Evolutionary conservation across 2,797 vertebrate species (phyloP).

Genomic region (Tympanoctomys barrerae): DNA sequence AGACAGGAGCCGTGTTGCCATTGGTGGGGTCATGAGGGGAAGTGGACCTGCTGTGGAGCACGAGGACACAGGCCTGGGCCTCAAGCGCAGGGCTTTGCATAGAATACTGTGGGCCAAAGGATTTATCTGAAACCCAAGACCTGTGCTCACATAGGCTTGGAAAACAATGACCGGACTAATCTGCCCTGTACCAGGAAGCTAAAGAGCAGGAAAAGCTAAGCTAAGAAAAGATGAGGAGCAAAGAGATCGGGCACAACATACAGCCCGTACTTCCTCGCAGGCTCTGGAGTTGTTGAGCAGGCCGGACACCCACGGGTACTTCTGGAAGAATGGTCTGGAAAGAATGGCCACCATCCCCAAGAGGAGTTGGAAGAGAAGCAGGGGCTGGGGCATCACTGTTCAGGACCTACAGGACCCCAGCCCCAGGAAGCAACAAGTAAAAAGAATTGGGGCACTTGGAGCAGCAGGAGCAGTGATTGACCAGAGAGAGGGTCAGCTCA

Average conservation of each 20-base stretch:
- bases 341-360: not conserved
- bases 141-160: not conserved
- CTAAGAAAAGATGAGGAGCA: not conserved
- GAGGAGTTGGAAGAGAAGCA: not conserved
- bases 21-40: not conserved
- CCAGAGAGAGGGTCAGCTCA: not conserved
- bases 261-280: rapidly evolving
- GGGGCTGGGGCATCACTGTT: not conserved
- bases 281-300: not conserved
- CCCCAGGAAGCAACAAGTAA: not conserved
- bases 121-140: not conserved
- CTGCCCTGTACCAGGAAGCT: not conserved
- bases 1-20: not conserved
- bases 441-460: not conserved
- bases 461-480: not conserved
- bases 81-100: not conserved
- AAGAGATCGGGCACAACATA: not conserved
- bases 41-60: not conserved
- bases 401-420: not conserved
- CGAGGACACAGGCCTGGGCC: not conserved
- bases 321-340: not conserved
- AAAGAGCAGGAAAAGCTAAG: not conserved
- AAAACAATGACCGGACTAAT: not conserved
- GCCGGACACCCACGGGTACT: not conserved
- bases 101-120: not conserved